These are phyloP conservation scores for Euglossa dilemma DNA, from an alignment of 1,140 invertebrate species.

Conservation along the genomic window DNA sequence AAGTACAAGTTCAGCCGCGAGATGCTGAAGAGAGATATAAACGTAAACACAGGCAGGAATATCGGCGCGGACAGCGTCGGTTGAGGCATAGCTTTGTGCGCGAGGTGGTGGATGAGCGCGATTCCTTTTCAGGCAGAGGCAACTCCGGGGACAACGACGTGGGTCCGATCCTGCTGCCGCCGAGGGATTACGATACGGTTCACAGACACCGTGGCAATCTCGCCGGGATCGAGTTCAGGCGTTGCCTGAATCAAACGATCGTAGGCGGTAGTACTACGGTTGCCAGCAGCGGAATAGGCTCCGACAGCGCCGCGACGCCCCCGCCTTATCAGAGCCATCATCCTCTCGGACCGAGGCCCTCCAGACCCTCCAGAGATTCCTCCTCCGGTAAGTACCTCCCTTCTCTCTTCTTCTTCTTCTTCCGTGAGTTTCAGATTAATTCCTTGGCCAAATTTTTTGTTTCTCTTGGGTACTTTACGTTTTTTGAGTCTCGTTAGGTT, in stretches of 20 bases:
- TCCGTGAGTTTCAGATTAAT: neutral
- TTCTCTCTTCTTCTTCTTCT: neutral
- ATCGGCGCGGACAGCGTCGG: neutral
- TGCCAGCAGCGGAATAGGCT: slow-evolving; percentile 90
- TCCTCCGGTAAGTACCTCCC: slow-evolving; percentile 77
- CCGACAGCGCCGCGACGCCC: slow-evolving; percentile 92
- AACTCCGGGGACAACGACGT: slow-evolving; percentile 82
- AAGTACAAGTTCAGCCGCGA: neutral
- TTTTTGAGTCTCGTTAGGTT: no score
- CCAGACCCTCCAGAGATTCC: slow-evolving; percentile 79
- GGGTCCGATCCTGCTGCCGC: slow-evolving; percentile 93
- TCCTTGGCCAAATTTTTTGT: no score
- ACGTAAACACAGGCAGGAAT: neutral
- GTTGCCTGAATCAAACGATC: slow-evolving; percentile 88
- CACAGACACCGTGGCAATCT: slow-evolving; percentile 92
- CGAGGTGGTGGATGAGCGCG: neutral
- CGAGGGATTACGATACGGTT: slow-evolving; percentile 95
- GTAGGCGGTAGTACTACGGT: slow-evolving; percentile 83
- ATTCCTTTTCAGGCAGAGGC: slow-evolving; percentile 70
- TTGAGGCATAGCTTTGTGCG: neutral
- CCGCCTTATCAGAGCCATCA: slow-evolving; percentile 80
- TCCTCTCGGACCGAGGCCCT: slow-evolving; percentile 76
- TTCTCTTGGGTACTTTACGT: no score
- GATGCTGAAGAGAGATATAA: neutral
- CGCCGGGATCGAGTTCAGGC: slow-evolving; percentile 89